Conservation (phyloP, 2,113 vertebrate genomes). For the Percina caprodes region DNA sequence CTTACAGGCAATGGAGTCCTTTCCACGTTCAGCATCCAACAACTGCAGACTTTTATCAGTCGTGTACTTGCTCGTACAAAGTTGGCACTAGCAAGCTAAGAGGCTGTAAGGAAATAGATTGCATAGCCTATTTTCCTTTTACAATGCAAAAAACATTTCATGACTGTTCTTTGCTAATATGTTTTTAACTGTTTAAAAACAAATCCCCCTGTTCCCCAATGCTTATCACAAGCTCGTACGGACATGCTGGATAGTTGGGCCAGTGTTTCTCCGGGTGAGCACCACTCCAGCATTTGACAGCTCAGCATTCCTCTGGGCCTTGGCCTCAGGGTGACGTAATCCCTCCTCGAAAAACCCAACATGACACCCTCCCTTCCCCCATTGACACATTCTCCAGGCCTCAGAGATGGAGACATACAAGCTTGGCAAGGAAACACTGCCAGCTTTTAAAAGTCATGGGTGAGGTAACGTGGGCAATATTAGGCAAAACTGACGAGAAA, state of each 20-base stretch:
- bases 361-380: constrained; percentile 33
- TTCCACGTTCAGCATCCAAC: no score
- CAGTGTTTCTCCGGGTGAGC: not conserved
- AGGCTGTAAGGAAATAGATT: no score
- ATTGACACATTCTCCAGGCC: constrained; percentile 7
- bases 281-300: constrained; percentile 46
- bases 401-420: not conserved
- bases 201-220: no score
- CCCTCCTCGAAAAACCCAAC: constrained; percentile 31
- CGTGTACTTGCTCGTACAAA: no score
- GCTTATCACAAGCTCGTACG: no score
- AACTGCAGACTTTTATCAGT: no score
- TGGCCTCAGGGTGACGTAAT: constrained; percentile 50
- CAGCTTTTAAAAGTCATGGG: constrained; percentile 17
- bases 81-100: no score
- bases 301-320: constrained; percentile 59
- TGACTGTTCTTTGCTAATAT: no score
- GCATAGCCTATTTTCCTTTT: no score
- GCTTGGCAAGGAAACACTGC: constrained; percentile 9
- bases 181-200: no score
- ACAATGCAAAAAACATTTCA: no score
- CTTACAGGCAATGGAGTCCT: no score
- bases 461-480: not conserved
- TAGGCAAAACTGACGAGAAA: not conserved
- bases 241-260: not conserved